These are phyloP conservation scores for Montipora sp. DNA, from an alignment of 64 coral and sea anemone species.

Conservation along the genomic window DNA sequence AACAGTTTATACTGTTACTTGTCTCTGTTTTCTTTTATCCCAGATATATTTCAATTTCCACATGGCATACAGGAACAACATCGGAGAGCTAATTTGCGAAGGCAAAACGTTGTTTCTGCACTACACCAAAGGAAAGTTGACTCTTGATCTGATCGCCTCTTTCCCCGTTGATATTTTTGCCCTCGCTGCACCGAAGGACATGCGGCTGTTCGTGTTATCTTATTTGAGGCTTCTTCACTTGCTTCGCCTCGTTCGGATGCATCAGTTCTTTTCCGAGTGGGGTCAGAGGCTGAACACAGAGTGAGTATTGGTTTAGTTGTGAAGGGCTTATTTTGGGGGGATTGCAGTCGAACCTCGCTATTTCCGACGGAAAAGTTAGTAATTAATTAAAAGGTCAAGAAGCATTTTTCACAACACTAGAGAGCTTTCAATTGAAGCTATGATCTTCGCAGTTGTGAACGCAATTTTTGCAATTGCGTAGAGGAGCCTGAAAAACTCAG, in stretches of 20 bases:
- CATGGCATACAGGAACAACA: conserved; percentile 69
- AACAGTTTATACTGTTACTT: background rate
- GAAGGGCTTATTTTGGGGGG: too few species aligned
- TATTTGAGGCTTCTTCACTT: conserved; percentile 78
- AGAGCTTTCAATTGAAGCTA: too few species aligned
- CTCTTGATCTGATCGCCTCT: conserved; percentile 69
- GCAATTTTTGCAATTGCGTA: too few species aligned
- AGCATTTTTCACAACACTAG: too few species aligned
- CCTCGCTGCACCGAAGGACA: conserved; percentile 69
- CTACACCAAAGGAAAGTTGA: conserved; percentile 75
- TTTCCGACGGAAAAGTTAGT: too few species aligned
- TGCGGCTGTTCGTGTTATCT: conserved; percentile 63
- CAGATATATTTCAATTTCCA: conserved; percentile 90
- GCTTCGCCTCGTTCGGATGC: conserved; percentile 74
- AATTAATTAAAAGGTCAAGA: too few species aligned
- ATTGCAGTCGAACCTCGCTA: too few species aligned
- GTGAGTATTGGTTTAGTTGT: conserved; percentile 47
- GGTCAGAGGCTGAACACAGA: conserved; percentile 81
- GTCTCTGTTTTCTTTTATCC: background rate
- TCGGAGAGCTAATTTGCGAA: conserved; percentile 75
- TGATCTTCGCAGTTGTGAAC: too few species aligned
- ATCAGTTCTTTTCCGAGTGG: conserved; percentile 74
- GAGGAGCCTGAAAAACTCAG: too few species aligned
- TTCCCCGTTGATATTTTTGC: conserved; percentile 85
- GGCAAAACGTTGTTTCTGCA: conserved; percentile 49